A percentile compares a stretch with the other conserved stretches of the same genome.
Conservation (phyloP, 2,797 vertebrate genomes). For the Pseudotriccus pelzelni region DNA sequence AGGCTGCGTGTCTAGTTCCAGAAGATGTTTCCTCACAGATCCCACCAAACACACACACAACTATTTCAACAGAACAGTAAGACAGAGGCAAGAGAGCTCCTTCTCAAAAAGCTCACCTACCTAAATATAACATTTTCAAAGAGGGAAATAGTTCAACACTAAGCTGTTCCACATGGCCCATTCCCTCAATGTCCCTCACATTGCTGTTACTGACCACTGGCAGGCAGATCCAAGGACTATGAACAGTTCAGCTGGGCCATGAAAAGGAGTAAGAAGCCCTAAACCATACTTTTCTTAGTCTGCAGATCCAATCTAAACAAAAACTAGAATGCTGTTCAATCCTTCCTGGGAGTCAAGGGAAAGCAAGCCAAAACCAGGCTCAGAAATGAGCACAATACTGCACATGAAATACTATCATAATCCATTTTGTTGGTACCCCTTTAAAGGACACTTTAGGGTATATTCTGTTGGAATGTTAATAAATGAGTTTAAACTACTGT, state of each 20-base stretch:
- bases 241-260: neutral
- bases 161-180: neutral
- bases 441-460: neutral
- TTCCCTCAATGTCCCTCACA: neutral
- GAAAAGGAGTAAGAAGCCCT: neutral
- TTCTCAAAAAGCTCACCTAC: neutral
- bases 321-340: neutral
- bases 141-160: neutral
- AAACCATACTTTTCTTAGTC: neutral
- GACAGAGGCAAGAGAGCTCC: neutral
- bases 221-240: neutral
- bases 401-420: neutral
- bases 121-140: neutral
- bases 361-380: neutral
- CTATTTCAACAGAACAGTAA: neutral
- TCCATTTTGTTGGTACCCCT: neutral
- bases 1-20: neutral
- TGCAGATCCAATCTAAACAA: neutral
- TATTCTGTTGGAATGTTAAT: neutral
- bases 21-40: neutral
- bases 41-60: neutral
- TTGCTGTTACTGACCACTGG: neutral
- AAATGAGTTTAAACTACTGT: neutral
- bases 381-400: neutral
- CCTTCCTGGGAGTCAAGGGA: neutral